These are phyloP conservation scores for Oscheius sp. DNA, from an alignment of 2,888 invertebrate genomes.

Conservation along the genomic window DNA sequence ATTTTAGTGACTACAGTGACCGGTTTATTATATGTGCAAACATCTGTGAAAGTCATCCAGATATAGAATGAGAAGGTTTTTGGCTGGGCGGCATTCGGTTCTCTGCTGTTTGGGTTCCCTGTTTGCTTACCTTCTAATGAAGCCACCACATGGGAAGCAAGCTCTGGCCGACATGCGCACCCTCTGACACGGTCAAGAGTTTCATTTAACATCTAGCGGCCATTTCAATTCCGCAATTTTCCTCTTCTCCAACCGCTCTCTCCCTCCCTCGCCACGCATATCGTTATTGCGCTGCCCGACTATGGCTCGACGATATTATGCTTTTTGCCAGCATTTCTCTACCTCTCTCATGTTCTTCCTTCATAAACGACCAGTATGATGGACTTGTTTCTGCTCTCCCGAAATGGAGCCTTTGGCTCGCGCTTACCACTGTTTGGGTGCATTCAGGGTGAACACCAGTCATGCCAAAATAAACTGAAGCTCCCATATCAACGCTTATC, in stretches of 20 bases:
- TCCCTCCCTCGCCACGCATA: constrained; percentile 17
- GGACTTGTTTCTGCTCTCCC: neutral
- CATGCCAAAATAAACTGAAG: constrained; percentile 2
- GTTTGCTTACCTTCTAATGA: constrained; percentile 38
- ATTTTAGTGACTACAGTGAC: no score
- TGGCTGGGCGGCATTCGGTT: constrained; percentile 20
- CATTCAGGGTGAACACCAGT: neutral
- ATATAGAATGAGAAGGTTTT: neutral
- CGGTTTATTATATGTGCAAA: no score
- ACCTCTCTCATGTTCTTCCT: constrained; percentile 4
- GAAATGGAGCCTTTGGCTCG: neutral
- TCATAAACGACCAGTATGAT: neutral
- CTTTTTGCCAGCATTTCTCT: constrained; percentile 18
- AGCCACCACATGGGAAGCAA: constrained; percentile 34
- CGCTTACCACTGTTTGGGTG: neutral
- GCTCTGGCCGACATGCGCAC: constrained; percentile 21
- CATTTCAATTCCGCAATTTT: constrained; percentile 32
- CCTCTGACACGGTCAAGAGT: constrained; percentile 33
- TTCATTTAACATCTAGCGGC: constrained; percentile 26
- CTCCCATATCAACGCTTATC: constrained; percentile 12
- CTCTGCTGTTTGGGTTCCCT: constrained; percentile 30
- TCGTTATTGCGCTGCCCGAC: constrained; percentile 25
- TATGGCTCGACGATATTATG: constrained; percentile 22
- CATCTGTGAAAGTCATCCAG: no score
- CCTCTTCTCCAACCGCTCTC: constrained; percentile 20